Base-by-base conservation (phyloP, 2,113 vertebrate genomes). In the Lutjanus erythropterus region DNA sequence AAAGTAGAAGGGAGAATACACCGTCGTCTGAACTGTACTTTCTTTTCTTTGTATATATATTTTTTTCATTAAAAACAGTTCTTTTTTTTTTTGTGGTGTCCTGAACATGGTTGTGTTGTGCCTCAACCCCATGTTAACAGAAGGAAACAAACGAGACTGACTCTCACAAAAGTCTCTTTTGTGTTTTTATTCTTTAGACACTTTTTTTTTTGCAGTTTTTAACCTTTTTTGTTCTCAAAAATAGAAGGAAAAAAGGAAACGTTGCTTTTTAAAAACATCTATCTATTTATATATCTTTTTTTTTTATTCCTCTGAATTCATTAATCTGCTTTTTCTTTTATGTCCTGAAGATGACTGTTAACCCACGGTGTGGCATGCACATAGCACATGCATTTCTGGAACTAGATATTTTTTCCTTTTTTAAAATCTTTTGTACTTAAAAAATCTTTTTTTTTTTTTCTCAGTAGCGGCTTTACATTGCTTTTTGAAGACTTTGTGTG, bases 191-290 rank as follows among this genome's bases (percentile, higher is more conserved):
- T 91, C 86, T 95, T 93, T 94, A 80, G 82, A 86, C 60, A 75
- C 88, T 93, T 94, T 94, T 94, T 91, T 89, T 69, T 56, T 50
- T 37, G 29, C 65, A 18, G 31, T 92, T 89, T 92, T 91, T 82
- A 78, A 74, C 71, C 46, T 89, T 92, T 93, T 95, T 96, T 96
- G 95, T 95, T 97, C 93, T 97, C 96, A 94, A 97, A 97, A 96
- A 95, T 97, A 96, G 96, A 96, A 96, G 96, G 91, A 96, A 95
- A 95, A 95, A 95, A 94, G 86, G 94, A 95, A 94, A 94, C 87
- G 81, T 93, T 93, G 93, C 90, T 91, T 93, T 92, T 94, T 94
- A 94, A 94, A 95, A 96, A 95, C 93, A 95, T 94, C 92, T 92
- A 95, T 94, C 89, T 94, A 94, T 94, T 85, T 89, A 90, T 91